Percentiles rank a stretch among this genome's conserved stretches.
Conservation (phyloP, 2,797 vertebrate genomes). For the Myotis vivesi region DNA sequence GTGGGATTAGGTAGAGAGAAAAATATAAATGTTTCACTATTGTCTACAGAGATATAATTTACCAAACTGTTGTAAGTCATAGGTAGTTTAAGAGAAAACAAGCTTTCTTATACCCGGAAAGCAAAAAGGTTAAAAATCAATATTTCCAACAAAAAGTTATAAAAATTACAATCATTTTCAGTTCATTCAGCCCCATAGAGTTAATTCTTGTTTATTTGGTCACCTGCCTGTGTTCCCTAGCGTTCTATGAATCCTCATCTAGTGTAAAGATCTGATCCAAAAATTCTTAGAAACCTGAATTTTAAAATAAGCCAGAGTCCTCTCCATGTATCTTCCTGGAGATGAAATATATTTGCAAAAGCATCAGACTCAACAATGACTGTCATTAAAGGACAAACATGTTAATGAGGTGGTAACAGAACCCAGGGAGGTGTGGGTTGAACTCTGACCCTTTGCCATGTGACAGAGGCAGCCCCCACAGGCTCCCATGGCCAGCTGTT, state of each 20-base stretch:
- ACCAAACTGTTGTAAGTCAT: not conserved
- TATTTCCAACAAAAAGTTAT: not conserved
- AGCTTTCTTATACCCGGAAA: not conserved
- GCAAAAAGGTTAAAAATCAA: not conserved
- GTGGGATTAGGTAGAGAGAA: not conserved
- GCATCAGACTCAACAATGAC: not conserved
- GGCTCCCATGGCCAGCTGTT: not conserved
- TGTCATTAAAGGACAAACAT: not conserved
- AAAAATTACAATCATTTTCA: not conserved
- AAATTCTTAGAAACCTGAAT: not conserved
- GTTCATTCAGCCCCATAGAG: not conserved
- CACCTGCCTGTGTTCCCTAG: not conserved
- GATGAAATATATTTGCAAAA: not conserved
- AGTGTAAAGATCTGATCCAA: not conserved
- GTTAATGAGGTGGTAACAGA: not conserved
- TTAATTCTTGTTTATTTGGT: not conserved
- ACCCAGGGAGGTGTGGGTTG: not conserved
- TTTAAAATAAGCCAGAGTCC: not conserved
- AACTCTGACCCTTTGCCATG: not conserved
- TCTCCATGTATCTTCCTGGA: not conserved
- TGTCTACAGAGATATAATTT: not conserved
- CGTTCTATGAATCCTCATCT: not conserved
- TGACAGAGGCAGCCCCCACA: not conserved
- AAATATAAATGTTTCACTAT: not conserved
- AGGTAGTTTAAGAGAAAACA: not conserved